phyloP scores from a whole-genome alignment of 2,797 vertebrate genomes.

The Crax fasciolata region DNA sequence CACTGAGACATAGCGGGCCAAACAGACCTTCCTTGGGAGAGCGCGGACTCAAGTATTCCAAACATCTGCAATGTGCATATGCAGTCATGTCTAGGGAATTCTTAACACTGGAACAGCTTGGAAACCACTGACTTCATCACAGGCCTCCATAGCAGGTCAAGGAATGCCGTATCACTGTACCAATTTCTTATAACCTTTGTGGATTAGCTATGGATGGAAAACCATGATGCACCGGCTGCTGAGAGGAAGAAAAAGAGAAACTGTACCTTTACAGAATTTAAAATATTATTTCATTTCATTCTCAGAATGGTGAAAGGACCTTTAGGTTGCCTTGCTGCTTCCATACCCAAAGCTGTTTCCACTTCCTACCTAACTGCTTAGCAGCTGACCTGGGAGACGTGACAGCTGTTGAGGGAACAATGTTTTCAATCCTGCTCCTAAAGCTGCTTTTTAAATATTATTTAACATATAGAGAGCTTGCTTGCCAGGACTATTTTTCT shows the following conservation, averaged over 20 bases:
- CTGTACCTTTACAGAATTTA: not conserved
- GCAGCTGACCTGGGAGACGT: not conserved
- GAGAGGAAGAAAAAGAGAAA: not conserved
- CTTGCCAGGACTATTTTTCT: not conserved
- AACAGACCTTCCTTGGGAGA: not conserved
- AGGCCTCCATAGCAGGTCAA: accelerated
- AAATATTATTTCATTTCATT: not conserved
- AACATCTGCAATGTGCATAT: not conserved
- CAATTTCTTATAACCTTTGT: not conserved
- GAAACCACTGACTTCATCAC: not conserved
- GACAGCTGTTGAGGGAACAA: not conserved
- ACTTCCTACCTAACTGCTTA: not conserved
- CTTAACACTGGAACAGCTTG: not conserved
- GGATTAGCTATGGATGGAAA: not conserved
- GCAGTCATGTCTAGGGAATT: accelerated
- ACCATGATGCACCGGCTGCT: accelerated
- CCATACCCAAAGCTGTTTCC: not conserved
- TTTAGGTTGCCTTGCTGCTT: not conserved
- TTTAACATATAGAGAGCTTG: not conserved
- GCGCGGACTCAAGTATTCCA: not conserved
- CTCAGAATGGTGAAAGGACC: not conserved
- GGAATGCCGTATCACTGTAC: not conserved
- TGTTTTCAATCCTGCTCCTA: not conserved
- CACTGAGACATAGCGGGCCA: not conserved
- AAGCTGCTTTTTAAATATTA: not conserved